Percentiles rank a stretch among this genome's conserved stretches.
Evolutionary conservation across 1,140 invertebrate species (phyloP).

Genomic region (Bombus confusus): DNA sequence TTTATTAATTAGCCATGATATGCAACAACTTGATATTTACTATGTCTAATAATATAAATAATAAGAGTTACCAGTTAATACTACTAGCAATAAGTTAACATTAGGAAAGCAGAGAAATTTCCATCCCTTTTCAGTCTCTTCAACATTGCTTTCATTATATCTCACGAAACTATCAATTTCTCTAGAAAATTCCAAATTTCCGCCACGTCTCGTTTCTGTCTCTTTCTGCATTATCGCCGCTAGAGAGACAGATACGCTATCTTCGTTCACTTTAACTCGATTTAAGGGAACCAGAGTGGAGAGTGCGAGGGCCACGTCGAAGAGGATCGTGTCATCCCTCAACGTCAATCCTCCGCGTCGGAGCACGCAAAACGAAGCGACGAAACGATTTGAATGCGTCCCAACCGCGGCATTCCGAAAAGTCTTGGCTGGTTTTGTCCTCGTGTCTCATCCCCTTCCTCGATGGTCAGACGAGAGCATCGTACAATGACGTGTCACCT

Average conservation of each 20-base stretch:
- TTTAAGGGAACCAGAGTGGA: constrained; percentile 56
- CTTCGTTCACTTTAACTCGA: background rate
- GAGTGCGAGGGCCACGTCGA: constrained; percentile 37
- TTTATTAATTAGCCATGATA: too few species aligned
- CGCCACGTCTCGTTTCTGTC: background rate
- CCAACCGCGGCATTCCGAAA: constrained; percentile 59
- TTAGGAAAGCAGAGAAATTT: background rate
- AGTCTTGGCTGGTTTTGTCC: constrained; percentile 42
- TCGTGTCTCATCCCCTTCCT: background rate
- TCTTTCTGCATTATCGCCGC: background rate
- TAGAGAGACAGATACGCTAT: background rate
- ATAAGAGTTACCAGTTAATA: background rate
- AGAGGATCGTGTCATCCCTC: constrained; percentile 65
- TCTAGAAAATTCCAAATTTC: background rate
- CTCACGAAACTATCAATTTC: background rate
- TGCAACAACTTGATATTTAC: too few species aligned
- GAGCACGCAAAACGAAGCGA: constrained; percentile 66
- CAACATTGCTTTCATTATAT: background rate
- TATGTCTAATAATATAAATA: too few species aligned
- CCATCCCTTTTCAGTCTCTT: background rate
- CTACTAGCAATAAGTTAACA: too few species aligned
- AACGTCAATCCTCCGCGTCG: constrained; percentile 61
- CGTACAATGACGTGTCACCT: constrained; percentile 21
- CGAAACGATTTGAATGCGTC: constrained; percentile 67
- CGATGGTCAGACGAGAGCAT: background rate